Evolutionary conservation across 2,888 invertebrate species (phyloP).

Genomic region (Drosophila mercatorum): DNA sequence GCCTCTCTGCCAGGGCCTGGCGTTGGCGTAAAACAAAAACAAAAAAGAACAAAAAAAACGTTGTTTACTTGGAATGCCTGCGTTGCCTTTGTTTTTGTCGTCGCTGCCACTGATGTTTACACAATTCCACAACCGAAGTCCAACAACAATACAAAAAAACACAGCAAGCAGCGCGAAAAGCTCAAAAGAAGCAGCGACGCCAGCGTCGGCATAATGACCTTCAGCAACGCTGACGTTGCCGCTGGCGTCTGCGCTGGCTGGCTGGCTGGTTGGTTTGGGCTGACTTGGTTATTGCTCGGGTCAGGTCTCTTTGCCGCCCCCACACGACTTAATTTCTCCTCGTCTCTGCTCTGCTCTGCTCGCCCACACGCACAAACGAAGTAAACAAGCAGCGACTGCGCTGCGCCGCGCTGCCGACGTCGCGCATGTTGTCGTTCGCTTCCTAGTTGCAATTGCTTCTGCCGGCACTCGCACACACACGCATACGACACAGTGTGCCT

Average conservation of each 20-base stretch:
- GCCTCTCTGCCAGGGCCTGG: constrained; percentile 67
- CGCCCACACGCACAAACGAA: constrained; percentile 56
- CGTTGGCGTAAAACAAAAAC: constrained; percentile 43
- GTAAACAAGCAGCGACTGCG: constrained; percentile 69
- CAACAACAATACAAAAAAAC: constrained; percentile 52
- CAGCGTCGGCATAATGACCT: constrained; percentile 75
- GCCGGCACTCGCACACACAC: constrained; percentile 17
- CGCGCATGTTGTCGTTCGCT: constrained; percentile 46
- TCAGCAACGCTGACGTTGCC: constrained; percentile 68
- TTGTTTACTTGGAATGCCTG: constrained; percentile 79
- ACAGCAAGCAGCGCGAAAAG: constrained; percentile 56
- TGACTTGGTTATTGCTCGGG: constrained; percentile 59
- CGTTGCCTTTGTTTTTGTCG: constrained; percentile 69
- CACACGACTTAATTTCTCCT: constrained; percentile 67
- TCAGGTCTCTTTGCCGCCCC: constrained; percentile 55
- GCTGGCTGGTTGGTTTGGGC: constrained; percentile 30
- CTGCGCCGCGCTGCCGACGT: constrained; percentile 33
- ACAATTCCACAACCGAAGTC: constrained; percentile 75
- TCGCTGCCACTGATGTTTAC: constrained; percentile 73
- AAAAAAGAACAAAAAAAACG: constrained; percentile 37
- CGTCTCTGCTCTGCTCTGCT: constrained; percentile 4
- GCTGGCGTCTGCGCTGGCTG: constrained; percentile 32
- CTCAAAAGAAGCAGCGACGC: constrained; percentile 51
- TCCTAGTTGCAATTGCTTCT: constrained; percentile 67
- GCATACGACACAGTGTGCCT: neutral